phyloP scores from a whole-genome alignment of 2,888 invertebrate species.

The Helicoverpa assulta region DNA sequence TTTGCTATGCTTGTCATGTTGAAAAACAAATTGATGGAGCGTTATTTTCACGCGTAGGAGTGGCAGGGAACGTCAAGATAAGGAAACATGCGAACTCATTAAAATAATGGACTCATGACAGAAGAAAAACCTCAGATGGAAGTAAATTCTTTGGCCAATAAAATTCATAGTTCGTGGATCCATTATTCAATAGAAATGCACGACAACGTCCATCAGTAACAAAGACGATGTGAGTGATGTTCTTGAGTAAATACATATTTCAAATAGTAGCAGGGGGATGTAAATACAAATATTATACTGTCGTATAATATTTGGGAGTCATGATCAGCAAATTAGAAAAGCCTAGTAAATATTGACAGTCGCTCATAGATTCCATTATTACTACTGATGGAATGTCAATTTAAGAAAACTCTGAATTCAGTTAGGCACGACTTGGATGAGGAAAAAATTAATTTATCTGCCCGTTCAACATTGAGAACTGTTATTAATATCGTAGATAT shows the following conservation, averaged over 20 bases:
- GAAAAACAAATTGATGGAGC: conserved; percentile 25
- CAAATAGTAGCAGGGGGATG: conserved; percentile 12
- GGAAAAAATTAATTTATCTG: conserved; percentile 1
- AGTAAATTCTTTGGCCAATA: not conserved
- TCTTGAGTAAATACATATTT: conserved; percentile 2
- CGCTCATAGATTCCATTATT: conserved; percentile 3
- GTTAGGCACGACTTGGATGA: not conserved
- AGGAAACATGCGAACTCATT: conserved; percentile 35
- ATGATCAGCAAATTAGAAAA: conserved; percentile 24
- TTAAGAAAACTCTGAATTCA: conserved; percentile 11
- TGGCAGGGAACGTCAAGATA: conserved; percentile 19
- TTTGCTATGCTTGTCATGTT: conserved; percentile 13
- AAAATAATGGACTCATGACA: conserved; percentile 28
- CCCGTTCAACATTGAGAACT: too few relatives aligned
- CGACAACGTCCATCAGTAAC: not conserved
- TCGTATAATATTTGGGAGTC: conserved; percentile 9
- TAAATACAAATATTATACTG: conserved; percentile 24
- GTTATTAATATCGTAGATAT: not conserved
- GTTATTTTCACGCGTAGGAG: conserved; percentile 17
- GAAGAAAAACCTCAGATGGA: conserved; percentile 1
- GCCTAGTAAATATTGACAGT: conserved; percentile 22
- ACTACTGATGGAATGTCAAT: conserved; percentile 17
- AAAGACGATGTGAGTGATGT: not conserved
- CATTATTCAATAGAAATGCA: not conserved
- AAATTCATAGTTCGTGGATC: conserved; percentile 1